Evolutionary conservation across 2,113 vertebrate genomes (phyloP).

Genomic region (Pseudopodoces humilis): DNA sequence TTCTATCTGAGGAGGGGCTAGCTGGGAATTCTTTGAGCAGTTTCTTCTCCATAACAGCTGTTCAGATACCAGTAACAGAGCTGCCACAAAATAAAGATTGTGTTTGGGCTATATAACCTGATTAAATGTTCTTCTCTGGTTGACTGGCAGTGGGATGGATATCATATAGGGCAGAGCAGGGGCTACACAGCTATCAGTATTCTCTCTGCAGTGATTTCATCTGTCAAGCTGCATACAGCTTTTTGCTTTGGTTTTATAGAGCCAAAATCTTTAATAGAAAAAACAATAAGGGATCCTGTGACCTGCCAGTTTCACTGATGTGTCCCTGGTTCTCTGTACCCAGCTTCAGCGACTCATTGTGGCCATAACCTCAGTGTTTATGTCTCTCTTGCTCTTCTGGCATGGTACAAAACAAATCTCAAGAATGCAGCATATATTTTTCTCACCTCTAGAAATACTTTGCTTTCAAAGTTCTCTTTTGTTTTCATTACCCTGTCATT

Average conservation of each 20-base stretch:
- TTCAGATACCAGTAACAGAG: background rate
- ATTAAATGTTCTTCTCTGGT: background rate
- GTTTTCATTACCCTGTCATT: background rate
- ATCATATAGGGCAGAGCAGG: background rate
- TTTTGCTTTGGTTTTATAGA: background rate
- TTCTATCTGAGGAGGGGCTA: background rate
- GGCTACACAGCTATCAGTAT: background rate
- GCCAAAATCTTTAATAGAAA: background rate
- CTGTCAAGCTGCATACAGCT: background rate
- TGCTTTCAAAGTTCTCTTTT: background rate
- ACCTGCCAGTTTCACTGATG: background rate
- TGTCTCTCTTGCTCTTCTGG: background rate
- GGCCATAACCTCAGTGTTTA: background rate
- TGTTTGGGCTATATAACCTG: background rate
- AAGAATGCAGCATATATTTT: background rate
- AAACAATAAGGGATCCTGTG: background rate
- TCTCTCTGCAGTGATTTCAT: conserved; percentile 4
- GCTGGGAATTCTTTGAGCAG: background rate
- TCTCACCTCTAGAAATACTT: background rate
- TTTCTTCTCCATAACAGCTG: background rate
- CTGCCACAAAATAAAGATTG: background rate
- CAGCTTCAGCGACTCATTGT: background rate
- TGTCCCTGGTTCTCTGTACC: background rate
- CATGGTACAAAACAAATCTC: background rate
- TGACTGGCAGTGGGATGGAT: background rate